phyloP scores from a whole-genome alignment of 2,113 vertebrate species.

The Stegostoma tigrinum region DNA sequence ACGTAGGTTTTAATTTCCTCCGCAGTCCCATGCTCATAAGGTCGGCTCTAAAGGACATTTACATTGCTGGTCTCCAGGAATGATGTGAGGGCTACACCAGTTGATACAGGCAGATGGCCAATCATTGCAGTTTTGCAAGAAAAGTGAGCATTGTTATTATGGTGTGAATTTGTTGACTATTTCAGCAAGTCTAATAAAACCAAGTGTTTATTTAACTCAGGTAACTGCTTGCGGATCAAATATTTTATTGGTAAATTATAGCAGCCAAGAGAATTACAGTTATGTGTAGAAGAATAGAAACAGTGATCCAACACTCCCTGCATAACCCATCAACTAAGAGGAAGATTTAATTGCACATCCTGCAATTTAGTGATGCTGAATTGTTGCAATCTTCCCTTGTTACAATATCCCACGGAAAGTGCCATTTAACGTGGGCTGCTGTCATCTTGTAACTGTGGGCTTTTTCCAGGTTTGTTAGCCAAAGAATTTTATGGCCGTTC shows the following conservation, averaged over 20 bases:
- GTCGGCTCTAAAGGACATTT: not conserved
- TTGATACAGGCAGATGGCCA: not conserved
- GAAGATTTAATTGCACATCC: not conserved
- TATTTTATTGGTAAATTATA: not conserved
- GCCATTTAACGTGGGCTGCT: not conserved
- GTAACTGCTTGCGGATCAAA: not conserved
- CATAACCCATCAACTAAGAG: too few relatives aligned
- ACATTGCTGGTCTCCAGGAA: not conserved
- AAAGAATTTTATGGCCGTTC: not conserved
- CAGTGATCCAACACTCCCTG: not conserved
- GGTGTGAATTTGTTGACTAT: not conserved
- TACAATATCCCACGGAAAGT: not conserved
- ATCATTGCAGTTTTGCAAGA: not conserved
- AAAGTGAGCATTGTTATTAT: not conserved
- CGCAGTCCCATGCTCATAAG: not conserved
- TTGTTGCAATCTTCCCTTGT: not conserved
- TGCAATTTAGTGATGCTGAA: not conserved
- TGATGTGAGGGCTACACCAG: not conserved
- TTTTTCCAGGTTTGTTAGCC: not conserved
- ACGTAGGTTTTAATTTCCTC: not conserved
- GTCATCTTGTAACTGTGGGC: not conserved
- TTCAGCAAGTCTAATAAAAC: not conserved
- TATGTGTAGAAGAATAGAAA: not conserved
- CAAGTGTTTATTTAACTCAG: not conserved
- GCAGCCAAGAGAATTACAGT: slow-evolving; percentile 1